Evolutionary conservation across 2,888 invertebrate genomes (phyloP).

Genomic region (Nephrotoma flavescens): DNA sequence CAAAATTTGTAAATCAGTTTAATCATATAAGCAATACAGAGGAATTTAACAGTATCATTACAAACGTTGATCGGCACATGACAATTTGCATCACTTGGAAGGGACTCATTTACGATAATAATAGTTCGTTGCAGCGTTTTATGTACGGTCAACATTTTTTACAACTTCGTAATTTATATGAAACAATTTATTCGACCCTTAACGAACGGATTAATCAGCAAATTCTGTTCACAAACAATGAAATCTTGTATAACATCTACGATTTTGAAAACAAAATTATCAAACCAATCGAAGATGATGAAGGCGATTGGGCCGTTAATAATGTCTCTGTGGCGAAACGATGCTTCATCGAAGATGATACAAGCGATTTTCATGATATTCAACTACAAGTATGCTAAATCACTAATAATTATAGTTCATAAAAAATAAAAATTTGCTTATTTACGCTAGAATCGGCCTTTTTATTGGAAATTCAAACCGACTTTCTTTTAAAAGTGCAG

Average conservation of each 20-base stretch:
- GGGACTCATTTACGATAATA: conserved; percentile 21
- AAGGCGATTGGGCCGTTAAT: conserved; percentile 28
- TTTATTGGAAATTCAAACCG: background rate
- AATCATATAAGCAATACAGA: conserved; percentile 23
- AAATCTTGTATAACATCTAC: conserved; percentile 12
- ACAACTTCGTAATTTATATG: conserved; percentile 27
- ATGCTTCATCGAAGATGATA: background rate
- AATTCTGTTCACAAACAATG: conserved; percentile 8
- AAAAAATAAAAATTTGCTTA: background rate
- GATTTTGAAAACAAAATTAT: conserved; percentile 11
- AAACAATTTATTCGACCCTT: conserved; percentile 14
- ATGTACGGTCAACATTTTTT: conserved; percentile 27
- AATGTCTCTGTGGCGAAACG: conserved; percentile 12
- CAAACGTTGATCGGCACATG: conserved; percentile 24
- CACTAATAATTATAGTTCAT: background rate
- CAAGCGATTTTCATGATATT: background rate
- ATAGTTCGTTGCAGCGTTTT: conserved; percentile 17
- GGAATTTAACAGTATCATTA: conserved; percentile 28
- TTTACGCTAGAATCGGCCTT: background rate
- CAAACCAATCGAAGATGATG: conserved; percentile 18
- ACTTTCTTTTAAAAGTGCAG: background rate
- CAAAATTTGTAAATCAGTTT: conserved; percentile 23
- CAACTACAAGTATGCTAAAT: background rate
- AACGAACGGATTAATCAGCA: conserved; percentile 6
- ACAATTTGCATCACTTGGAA: conserved; percentile 27